Percentiles rank a stretch among this genome's conserved stretches.
phyloP scores from a whole-genome alignment of 2,888 invertebrate species.

The Thymelicus acteon region DNA sequence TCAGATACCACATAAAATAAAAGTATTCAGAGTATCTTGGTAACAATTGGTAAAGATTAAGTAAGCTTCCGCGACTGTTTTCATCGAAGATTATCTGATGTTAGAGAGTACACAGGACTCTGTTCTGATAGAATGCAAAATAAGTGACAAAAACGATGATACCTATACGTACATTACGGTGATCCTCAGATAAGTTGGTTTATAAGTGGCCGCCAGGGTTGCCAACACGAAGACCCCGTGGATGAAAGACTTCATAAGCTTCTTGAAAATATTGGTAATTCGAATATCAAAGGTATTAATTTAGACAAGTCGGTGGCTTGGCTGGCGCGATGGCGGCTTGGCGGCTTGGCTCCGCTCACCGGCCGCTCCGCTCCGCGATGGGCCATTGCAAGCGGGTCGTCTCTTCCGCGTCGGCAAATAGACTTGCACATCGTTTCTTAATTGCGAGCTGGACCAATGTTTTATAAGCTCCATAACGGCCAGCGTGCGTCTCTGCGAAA shows the following conservation, averaged over 20 bases:
- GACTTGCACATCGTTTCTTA: slow-evolving; percentile 80
- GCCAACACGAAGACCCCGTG: slow-evolving; percentile 75
- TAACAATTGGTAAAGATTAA: no score
- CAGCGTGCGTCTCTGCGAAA: slow-evolving; percentile 79
- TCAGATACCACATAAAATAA: neutral
- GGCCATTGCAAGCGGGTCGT: slow-evolving; percentile 78
- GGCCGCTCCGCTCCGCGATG: slow-evolving; percentile 64
- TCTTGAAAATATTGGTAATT: slow-evolving; percentile 81
- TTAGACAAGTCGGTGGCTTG: slow-evolving; percentile 70
- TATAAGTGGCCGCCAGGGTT: slow-evolving; percentile 65
- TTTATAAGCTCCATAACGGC: slow-evolving; percentile 84
- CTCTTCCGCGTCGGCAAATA: slow-evolving; percentile 83
- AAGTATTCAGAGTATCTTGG: no score
- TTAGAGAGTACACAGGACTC: no score
- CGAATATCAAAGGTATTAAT: slow-evolving; percentile 82
- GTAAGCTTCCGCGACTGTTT: no score
- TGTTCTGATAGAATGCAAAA: neutral
- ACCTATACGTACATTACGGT: slow-evolving; percentile 6
- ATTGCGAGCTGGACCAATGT: slow-evolving; percentile 80
- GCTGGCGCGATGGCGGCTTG: slow-evolving; percentile 49
- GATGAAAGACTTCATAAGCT: slow-evolving; percentile 75
- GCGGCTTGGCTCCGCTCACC: slow-evolving; percentile 65
- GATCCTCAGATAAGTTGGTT: slow-evolving; percentile 56
- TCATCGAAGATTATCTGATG: no score
- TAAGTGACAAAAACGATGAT: no score